Evolutionary conservation across 2,888 invertebrate genomes (phyloP).

Genomic region (Cosmorhoe ocellata): DNA sequence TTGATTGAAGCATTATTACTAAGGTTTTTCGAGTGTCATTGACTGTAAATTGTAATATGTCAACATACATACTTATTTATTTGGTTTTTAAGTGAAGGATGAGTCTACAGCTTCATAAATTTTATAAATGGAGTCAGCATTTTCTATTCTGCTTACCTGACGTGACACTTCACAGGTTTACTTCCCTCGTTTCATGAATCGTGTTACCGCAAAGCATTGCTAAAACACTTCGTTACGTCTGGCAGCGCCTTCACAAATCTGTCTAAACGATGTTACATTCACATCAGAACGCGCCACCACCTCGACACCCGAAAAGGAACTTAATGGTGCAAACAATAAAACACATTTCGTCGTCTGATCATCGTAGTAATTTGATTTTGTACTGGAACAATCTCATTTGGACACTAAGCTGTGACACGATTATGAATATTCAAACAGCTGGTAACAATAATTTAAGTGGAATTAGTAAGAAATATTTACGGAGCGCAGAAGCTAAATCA

Average conservation of each 20-base stretch:
- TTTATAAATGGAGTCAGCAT: too few species aligned
- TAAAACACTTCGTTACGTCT: slow-evolving; percentile 28
- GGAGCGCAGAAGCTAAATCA: too few species aligned
- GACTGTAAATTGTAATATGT: too few species aligned
- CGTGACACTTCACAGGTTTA: slow-evolving; percentile 1
- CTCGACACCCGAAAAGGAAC: slow-evolving; percentile 16
- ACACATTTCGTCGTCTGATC: slow-evolving; percentile 18
- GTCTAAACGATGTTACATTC: slow-evolving; percentile 34
- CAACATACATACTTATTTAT: too few species aligned
- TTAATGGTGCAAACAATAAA: slow-evolving; percentile 18
- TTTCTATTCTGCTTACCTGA: neutral
- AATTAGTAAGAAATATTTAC: neutral
- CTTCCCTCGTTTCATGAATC: slow-evolving; percentile 9
- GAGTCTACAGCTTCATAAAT: too few species aligned
- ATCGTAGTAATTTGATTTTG: slow-evolving; percentile 29
- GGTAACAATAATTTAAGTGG: slow-evolving; percentile 4
- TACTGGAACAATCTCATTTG: slow-evolving; percentile 25
- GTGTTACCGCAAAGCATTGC: slow-evolving; percentile 29
- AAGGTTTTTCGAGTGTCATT: too few species aligned
- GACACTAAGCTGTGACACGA: slow-evolving; percentile 9
- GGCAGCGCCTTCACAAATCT: slow-evolving; percentile 41
- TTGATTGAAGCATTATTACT: too few species aligned
- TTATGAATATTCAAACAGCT: slow-evolving; percentile 15
- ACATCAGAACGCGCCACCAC: slow-evolving; percentile 17
- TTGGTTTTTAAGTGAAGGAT: too few species aligned